A percentile compares a stretch with the other conserved stretches of the same genome.
These are phyloP conservation scores for Catharus fuscescens DNA, from an alignment of 2,113 vertebrate species.

Conservation along the genomic window DNA sequence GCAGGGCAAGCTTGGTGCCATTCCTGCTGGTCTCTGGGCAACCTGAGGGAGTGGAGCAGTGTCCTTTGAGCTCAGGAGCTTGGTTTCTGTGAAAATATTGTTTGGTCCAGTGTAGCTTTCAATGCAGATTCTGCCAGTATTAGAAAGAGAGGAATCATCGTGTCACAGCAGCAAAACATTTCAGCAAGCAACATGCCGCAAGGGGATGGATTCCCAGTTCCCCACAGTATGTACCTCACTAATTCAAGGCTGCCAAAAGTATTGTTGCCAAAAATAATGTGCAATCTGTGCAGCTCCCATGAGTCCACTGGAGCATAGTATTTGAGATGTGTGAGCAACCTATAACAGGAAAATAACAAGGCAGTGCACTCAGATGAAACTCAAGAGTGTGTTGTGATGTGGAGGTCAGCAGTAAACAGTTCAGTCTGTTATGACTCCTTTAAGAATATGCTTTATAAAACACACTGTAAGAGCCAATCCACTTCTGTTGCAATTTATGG, in stretches of 20 bases:
- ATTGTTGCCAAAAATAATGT: constrained; percentile 42
- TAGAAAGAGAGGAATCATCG: not conserved
- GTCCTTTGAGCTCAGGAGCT: constrained; percentile 25
- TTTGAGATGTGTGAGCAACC: not conserved
- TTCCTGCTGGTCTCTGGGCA: not conserved
- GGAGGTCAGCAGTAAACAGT: not conserved
- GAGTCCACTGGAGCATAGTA: not conserved
- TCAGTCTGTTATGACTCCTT: not conserved
- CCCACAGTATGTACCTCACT: not conserved
- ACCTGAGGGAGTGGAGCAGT: not conserved
- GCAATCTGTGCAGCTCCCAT: not conserved
- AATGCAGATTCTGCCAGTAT: not conserved
- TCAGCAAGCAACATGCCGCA: not conserved
- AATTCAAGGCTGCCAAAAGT: constrained; percentile 4
- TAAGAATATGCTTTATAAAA: not conserved
- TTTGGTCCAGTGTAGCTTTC: constrained; percentile 56
- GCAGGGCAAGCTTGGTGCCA: not conserved
- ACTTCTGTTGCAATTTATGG: not conserved
- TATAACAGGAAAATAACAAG: not conserved
- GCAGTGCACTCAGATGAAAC: not conserved
- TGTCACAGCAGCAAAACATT: not conserved
- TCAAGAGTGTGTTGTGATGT: not conserved
- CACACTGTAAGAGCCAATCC: not conserved
- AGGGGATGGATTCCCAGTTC: not conserved
- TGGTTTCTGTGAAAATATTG: constrained; percentile 42